Evolutionary conservation across 2,888 invertebrate genomes (phyloP).

Genomic region (Agrochola macilenta): DNA sequence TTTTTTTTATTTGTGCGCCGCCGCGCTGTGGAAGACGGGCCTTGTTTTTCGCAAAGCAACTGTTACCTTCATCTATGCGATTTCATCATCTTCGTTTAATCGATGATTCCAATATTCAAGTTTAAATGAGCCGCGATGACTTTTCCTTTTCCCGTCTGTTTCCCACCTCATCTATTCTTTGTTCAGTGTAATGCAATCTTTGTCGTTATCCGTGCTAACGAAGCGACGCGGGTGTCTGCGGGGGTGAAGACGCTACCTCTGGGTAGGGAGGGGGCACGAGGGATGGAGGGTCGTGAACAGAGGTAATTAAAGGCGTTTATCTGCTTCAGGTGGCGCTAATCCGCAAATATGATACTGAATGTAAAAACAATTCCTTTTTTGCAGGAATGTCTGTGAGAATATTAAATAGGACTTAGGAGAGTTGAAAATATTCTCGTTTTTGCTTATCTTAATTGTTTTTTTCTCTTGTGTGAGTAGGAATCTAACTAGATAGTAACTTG

Average conservation of each 20-base stretch:
- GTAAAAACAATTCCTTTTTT: constrained; percentile 71
- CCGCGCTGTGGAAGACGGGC: neutral
- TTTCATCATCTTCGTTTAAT: neutral
- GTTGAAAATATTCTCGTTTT: constrained; percentile 19
- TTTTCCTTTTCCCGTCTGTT: constrained; percentile 29
- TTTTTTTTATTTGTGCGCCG: too few relatives aligned
- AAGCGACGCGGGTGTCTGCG: constrained; percentile 68
- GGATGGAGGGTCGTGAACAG: constrained; percentile 56
- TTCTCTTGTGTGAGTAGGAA: neutral
- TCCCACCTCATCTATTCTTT: constrained; percentile 63
- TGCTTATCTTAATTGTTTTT: constrained; percentile 29
- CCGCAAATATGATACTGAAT: constrained; percentile 79
- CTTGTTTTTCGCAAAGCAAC: neutral
- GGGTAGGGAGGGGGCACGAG: constrained; percentile 29
- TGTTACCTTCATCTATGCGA: neutral
- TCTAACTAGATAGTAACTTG: neutral
- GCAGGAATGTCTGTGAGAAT: constrained; percentile 17
- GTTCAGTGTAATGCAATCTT: constrained; percentile 78
- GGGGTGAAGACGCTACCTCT: constrained; percentile 59
- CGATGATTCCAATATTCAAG: neutral
- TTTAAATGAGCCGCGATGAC: neutral
- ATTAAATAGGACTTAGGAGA: constrained; percentile 18
- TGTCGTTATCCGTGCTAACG: constrained; percentile 81
- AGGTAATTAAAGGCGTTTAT: constrained; percentile 86
- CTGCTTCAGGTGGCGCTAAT: constrained; percentile 85